phyloP scores from a whole-genome alignment of 1,140 invertebrate species.

The Ylistrum balloti region DNA sequence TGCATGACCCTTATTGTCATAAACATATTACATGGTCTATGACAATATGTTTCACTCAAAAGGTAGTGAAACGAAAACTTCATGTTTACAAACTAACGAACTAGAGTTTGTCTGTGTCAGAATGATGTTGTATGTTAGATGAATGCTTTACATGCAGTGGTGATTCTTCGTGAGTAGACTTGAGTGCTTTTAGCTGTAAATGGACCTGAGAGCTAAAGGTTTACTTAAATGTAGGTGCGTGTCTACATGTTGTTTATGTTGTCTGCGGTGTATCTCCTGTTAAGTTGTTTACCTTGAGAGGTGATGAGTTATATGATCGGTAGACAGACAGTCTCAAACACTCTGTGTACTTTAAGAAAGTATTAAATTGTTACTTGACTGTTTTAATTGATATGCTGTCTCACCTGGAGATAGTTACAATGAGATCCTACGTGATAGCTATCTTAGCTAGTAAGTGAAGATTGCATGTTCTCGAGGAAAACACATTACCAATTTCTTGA shows the following conservation, averaged over 20 bases:
- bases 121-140: not conserved
- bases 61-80: not conserved
- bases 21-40: not conserved
- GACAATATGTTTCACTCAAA: not conserved
- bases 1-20: too few relatives aligned
- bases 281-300: not conserved
- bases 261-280: not conserved
- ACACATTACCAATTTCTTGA: too few relatives aligned
- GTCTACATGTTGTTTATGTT: not conserved
- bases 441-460: too few relatives aligned
- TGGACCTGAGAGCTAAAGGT: not conserved
- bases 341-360: not conserved
- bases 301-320: not conserved
- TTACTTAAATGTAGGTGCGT: not conserved
- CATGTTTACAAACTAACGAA: not conserved
- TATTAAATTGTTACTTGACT: not conserved
- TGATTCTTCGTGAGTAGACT: not conserved
- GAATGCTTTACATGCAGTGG: not conserved
- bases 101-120: not conserved
- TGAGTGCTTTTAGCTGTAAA: not conserved
- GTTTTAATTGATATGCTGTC: not conserved
- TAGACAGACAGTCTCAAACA: not conserved
- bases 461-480: too few relatives aligned
- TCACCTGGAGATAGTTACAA: too few relatives aligned
- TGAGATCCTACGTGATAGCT: too few relatives aligned